Evolutionary conservation across 2,113 vertebrate genomes (phyloP), one percentile per base, ranked within the genome.

Genomic region (Crocuta crocuta): DNA sequence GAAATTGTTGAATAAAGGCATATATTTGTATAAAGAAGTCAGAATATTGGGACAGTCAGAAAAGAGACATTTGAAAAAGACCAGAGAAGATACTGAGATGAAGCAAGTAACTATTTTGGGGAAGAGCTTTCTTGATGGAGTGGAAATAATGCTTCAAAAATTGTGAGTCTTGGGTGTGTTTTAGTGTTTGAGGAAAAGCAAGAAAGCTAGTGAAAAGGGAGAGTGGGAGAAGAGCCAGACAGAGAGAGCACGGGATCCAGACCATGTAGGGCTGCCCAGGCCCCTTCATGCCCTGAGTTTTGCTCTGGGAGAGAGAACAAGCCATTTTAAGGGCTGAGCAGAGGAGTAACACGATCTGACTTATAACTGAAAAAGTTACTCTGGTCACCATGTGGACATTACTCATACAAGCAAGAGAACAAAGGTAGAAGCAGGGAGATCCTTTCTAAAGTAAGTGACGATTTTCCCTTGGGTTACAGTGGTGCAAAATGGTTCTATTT

Each of bases 41-140:
- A 87, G 26, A 82, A 48, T 68, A 39, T 82, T 33, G 13, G 4
- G 19, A 58, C 7, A 86, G 8, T 85, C 33, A 45, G 24, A 82
- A 45, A 80, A 96, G 74, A 33, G 35, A 48, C 66, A 50, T 87
- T 81, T 87, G 55, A 31, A 74, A 61, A 58, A 82, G 31, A 81
- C 0, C 6, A n/a, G 35, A 86, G 45, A 7, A 80, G 48, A 31
- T 50, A 6, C 23, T 2, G 31, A 80, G 16, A 79, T 55, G n/a
- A 65, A 23, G 26, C 71, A 71, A 70, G 61, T 2, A 26, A 35
- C 5, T 33, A 66, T 58, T 68, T 45, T 45, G 48, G 33, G 26
- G 58, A 24, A 43, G 39, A 82, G 23, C 4, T 31, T 83, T 89
- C 70, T 93, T 79, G n/a, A 55, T 19, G 48, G 58, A 66, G 39